phyloP scores from a whole-genome alignment of 2,888 invertebrate species.

The Epiblema foenella region DNA sequence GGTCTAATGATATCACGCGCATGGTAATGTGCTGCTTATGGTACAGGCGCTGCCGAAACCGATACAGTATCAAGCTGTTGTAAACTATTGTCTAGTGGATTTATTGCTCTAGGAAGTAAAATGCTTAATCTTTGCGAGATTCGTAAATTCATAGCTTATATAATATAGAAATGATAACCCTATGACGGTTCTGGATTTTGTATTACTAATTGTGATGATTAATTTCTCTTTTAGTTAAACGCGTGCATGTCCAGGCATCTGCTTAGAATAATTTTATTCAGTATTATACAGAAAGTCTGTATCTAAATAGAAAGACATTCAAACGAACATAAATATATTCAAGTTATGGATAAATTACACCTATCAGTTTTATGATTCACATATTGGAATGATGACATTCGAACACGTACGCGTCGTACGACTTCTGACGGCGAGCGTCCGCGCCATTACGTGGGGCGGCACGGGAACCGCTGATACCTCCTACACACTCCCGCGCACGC shows the following conservation, averaged over 20 bases:
- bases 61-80: background rate
- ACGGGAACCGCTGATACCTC: conserved; percentile 29
- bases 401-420: conserved; percentile 24
- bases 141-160: background rate
- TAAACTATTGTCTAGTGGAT: background rate
- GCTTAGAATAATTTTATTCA: background rate
- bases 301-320: conserved; percentile 11
- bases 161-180: background rate
- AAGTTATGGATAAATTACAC: conserved; percentile 20
- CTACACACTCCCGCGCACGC: conserved; percentile 23
- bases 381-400: conserved; percentile 32
- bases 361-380: conserved; percentile 29
- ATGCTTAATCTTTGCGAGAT: background rate
- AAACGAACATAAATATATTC: conserved; percentile 7
- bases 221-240: background rate
- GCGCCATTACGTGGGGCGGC: conserved; percentile 27
- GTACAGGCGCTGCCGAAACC: conserved; percentile 18
- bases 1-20: conserved; percentile 38
- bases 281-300: background rate
- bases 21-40: conserved; percentile 34
- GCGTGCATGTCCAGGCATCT: conserved; percentile 1
- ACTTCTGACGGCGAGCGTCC: conserved; percentile 33
- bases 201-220: background rate
- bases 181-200: background rate
- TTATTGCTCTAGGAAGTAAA: background rate